Evolutionary conservation across 2,888 invertebrate species (phyloP).

Genomic region (Yponomeuta malinellus): DNA sequence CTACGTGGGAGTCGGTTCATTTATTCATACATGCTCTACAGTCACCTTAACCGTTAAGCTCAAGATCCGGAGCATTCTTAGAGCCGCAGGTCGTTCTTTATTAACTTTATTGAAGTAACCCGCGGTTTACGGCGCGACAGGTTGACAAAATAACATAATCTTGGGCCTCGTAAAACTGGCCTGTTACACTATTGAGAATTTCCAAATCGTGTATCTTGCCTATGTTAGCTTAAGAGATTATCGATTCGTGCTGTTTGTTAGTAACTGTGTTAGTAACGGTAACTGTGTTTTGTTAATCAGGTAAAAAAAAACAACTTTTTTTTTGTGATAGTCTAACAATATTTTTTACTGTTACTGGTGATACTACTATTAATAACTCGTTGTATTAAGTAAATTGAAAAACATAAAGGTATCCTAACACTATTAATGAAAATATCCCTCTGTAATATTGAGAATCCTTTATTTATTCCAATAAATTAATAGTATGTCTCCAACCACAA

Average conservation of each 20-base stretch:
- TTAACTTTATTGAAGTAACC: slow-evolving; percentile 46
- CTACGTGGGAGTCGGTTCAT: slow-evolving; percentile 34
- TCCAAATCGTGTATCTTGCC: not conserved
- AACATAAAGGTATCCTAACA: too few species aligned
- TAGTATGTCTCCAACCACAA: too few species aligned
- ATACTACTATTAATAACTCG: too few species aligned
- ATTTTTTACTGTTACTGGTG: too few species aligned
- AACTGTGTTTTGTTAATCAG: not conserved
- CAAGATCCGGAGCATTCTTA: slow-evolving; percentile 43
- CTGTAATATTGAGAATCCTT: too few species aligned
- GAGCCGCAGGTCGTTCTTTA: slow-evolving; percentile 52
- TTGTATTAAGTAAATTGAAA: too few species aligned
- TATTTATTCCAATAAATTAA: too few species aligned
- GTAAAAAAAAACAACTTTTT: not conserved
- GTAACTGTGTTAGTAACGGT: not conserved
- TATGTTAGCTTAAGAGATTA: not conserved
- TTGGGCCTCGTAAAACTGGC: slow-evolving; percentile 8
- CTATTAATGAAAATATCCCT: too few species aligned
- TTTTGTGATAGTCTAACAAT: too few species aligned
- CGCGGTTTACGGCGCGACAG: slow-evolving; percentile 22
- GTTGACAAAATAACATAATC: slow-evolving; percentile 14
- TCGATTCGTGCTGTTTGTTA: not conserved
- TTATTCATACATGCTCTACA: slow-evolving; percentile 56
- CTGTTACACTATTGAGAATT: slow-evolving; percentile 2
- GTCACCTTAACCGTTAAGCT: slow-evolving; percentile 44